phyloP scores from a whole-genome alignment of 2,888 invertebrate genomes.

The Epistrophe eligans region DNA sequence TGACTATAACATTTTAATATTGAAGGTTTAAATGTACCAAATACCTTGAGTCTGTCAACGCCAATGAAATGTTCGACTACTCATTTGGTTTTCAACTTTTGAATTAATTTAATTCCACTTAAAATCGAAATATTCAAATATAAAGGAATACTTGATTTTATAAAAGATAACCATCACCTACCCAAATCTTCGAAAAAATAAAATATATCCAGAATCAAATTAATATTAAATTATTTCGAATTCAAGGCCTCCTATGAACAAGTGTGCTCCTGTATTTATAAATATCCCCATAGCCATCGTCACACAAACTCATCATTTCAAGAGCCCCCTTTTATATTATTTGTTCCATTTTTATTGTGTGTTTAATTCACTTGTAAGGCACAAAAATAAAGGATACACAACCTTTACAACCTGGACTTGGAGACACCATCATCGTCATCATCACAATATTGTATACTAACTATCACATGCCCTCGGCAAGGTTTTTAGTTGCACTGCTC shows the following conservation, averaged over 20 bases:
- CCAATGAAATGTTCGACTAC: too few relatives aligned
- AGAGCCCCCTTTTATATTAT: slow-evolving; percentile 32
- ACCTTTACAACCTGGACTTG: slow-evolving; percentile 25
- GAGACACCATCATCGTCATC: slow-evolving; percentile 38
- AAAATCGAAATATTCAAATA: too few relatives aligned
- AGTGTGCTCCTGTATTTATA: not conserved
- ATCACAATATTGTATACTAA: slow-evolving; percentile 9
- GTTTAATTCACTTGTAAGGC: slow-evolving; percentile 50
- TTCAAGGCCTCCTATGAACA: not conserved
- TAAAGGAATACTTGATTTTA: too few relatives aligned
- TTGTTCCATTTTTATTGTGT: slow-evolving; percentile 67
- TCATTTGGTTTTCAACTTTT: too few relatives aligned
- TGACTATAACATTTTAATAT: too few relatives aligned
- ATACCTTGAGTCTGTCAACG: too few relatives aligned
- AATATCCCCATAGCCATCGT: slow-evolving; percentile 2
- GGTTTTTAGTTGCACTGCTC: slow-evolving; percentile 41
- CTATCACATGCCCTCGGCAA: slow-evolving; percentile 35
- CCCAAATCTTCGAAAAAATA: too few relatives aligned
- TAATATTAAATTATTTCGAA: not conserved
- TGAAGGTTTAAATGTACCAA: too few relatives aligned
- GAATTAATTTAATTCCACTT: too few relatives aligned
- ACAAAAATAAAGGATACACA: slow-evolving; percentile 37
- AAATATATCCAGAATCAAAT: not conserved
- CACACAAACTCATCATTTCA: slow-evolving; percentile 22
- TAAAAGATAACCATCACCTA: too few relatives aligned